phyloP scores from a whole-genome alignment of 1,140 invertebrate species.

The Melitaea cinxia region DNA sequence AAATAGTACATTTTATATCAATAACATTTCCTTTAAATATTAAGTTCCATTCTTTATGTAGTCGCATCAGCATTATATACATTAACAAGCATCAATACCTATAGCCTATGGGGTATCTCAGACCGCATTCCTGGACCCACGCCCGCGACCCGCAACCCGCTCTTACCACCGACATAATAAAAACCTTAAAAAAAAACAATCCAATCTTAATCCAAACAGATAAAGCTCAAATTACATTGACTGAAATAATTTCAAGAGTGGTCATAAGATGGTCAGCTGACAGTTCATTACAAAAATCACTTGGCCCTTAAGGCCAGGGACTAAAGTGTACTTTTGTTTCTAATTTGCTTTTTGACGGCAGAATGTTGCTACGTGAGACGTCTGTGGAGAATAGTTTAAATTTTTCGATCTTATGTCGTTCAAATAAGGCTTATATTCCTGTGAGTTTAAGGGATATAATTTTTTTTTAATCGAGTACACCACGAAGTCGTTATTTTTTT shows the following conservation, averaged over 20 bases:
- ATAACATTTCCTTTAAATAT: background rate
- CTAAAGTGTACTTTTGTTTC: conserved; percentile 36
- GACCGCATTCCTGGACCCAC: conserved; percentile 73
- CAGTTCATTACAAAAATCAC: conserved; percentile 25
- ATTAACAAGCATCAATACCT: conserved; percentile 64
- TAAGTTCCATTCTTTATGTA: conserved; percentile 13
- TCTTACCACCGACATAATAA: conserved; percentile 34
- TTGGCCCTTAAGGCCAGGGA: conserved; percentile 30
- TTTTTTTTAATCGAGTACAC: conserved; percentile 26
- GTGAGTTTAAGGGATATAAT: conserved; percentile 1
- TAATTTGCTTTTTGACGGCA: conserved; percentile 31
- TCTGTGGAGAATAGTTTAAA: conserved; percentile 1
- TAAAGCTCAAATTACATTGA: conserved; percentile 26
- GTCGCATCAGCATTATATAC: conserved; percentile 47
- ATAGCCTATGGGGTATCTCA: conserved; percentile 74
- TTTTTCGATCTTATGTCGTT: conserved; percentile 24
- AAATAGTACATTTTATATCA: background rate
- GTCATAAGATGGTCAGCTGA: conserved; percentile 15
- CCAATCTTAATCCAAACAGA: conserved; percentile 7
- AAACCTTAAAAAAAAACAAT: conserved; percentile 43
- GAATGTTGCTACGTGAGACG: conserved; percentile 34
- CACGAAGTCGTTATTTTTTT: conserved; percentile 64
- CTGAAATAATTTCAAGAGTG: background rate
- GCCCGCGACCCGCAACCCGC: conserved; percentile 49
- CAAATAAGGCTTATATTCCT: conserved; percentile 18